A percentile compares a stretch with the other conserved stretches of the same genome.
Conservation (phyloP, 2,888 invertebrate species). For the Dugesia japonica region DNA sequence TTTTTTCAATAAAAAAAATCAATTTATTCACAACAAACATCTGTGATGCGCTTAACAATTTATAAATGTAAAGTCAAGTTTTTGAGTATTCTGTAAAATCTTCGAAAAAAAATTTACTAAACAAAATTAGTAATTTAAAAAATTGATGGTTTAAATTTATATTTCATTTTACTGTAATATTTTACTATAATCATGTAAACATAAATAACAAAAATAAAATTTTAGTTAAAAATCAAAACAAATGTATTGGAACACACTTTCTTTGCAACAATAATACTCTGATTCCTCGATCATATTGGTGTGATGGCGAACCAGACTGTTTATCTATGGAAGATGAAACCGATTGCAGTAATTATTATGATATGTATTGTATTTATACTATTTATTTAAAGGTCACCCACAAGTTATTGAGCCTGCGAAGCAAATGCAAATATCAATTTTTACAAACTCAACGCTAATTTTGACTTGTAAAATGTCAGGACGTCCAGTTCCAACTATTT, state of each 20-base stretch:
- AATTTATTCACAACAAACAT: too few species aligned
- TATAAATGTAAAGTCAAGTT: too few species aligned
- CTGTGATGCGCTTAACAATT: too few species aligned
- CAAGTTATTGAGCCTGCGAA: background rate
- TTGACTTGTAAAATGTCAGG: slow-evolving; percentile 26
- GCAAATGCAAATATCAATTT: background rate
- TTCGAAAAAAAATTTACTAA: too few species aligned
- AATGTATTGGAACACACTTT: slow-evolving; percentile 28
- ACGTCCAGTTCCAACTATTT: slow-evolving; percentile 20
- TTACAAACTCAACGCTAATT: background rate
- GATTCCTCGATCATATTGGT: slow-evolving; percentile 27
- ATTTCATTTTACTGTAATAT: too few species aligned
- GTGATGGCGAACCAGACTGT: slow-evolving; percentile 26
- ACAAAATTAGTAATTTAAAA: too few species aligned
- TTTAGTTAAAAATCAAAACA: slow-evolving; percentile 13
- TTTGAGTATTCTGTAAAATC: too few species aligned
- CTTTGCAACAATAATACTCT: slow-evolving; percentile 6
- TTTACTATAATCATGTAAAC: too few species aligned
- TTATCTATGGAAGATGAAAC: slow-evolving; percentile 22
- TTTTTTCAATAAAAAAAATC: too few species aligned
- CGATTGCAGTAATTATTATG: slow-evolving; percentile 23
- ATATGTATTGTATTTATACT: background rate
- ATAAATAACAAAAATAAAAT: background rate
- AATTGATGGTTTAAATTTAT: too few species aligned
- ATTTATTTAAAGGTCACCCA: background rate